Evolutionary conservation across 1,140 invertebrate genomes (phyloP).

Genomic region (Lasaia peninsularis): DNA sequence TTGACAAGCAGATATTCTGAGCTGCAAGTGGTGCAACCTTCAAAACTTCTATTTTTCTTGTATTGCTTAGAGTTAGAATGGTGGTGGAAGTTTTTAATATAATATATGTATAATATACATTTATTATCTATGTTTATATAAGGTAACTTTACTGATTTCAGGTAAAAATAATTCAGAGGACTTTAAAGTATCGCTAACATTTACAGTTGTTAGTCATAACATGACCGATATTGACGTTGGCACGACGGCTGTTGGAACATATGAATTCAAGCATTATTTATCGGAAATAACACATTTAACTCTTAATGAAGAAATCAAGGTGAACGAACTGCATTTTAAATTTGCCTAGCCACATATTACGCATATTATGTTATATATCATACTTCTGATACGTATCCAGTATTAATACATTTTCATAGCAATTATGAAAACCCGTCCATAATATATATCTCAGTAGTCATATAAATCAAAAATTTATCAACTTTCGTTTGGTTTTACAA

Average conservation of each 20-base stretch:
- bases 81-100: too few species aligned
- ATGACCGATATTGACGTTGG: slow-evolving; percentile 26
- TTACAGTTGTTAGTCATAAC: neutral
- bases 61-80: too few species aligned
- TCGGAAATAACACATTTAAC: slow-evolving; percentile 41
- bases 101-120: too few species aligned
- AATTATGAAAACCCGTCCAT: neutral
- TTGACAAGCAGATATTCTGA: too few species aligned
- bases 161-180: neutral
- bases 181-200: neutral
- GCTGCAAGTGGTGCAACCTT: too few species aligned
- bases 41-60: too few species aligned
- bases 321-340: slow-evolving; percentile 38
- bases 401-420: neutral
- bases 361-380: too few species aligned
- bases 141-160: neutral
- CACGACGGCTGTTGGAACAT: slow-evolving; percentile 24
- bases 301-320: slow-evolving; percentile 37
- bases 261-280: slow-evolving; percentile 35
- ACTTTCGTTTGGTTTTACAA: too few species aligned
- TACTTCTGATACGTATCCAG: too few species aligned
- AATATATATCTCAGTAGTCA: neutral
- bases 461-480: neutral
- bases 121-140: too few species aligned
- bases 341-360: slow-evolving; percentile 37